Evolutionary conservation across 2,113 vertebrate genomes (phyloP), one percentile per base, ranked within the genome.

Genomic region (Hippolais icterina): DNA sequence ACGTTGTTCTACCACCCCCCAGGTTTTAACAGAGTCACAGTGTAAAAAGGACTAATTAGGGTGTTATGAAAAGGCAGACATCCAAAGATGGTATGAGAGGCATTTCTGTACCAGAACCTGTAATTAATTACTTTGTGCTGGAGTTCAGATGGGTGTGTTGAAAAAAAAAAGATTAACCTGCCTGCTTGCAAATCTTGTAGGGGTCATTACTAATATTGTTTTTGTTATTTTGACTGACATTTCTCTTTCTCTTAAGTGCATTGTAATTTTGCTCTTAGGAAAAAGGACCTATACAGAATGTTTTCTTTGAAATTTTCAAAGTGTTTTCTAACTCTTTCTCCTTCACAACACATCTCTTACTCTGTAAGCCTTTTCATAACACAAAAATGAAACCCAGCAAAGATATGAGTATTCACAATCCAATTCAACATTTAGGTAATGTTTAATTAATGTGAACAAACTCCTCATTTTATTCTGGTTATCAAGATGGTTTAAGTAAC

Each of bases 21-120:
- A 2, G 4, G 19, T 65, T 92, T 91, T 95, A 89, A 91, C 78
- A 59, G 94, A 89, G 46, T 57, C 95, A 80, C 57, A 69, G 66
- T 29, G 74, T 92, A 97, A 97, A 88, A 95, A 93, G 71, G 96
- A 95, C 89, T 97, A 96, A 97, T 96, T 96, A 93, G 60, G 59
- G 60, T 47, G 41, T 76, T 93, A 66, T 69, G 83, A 89, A 95
- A 88, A 85, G 92, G 80, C 84, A 89, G 5, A 47, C 56, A 71
- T 39, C 61, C 93, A 76, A 44, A 92, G 92, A 97, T 49, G 50
- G 70, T 94, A 71, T 95, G 91, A 93, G 90, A 74, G 89, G 65
- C 52, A 87, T 95, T 87, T 74, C 87, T 90, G 27, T 83, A 63
- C 52, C 78, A 52, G 92, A 94, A 90, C 83, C 31, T 90, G 59